These are phyloP conservation scores for Vespertilio murinus DNA, from an alignment of 2,797 vertebrate genomes.

Conservation along the genomic window DNA sequence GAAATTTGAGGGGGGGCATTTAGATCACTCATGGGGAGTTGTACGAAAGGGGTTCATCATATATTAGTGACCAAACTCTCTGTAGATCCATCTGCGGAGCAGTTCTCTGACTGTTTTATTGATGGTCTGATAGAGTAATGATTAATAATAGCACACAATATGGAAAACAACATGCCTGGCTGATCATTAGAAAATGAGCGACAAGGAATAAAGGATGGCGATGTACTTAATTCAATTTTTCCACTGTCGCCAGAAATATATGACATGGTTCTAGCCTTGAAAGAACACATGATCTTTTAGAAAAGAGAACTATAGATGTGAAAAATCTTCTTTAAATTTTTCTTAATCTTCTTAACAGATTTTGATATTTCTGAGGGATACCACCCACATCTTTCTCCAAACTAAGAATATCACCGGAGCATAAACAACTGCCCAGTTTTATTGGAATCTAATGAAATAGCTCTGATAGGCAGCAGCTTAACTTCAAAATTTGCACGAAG, in stretches of 20 bases:
- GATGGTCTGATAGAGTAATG: slow-evolving; percentile 43
- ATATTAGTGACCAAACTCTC: slow-evolving; percentile 24
- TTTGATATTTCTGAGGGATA: neutral
- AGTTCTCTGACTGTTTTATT: slow-evolving; percentile 46
- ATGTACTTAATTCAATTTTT: slow-evolving; percentile 22
- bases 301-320: slow-evolving; percentile 20
- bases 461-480: neutral
- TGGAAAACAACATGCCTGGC: slow-evolving; percentile 52
- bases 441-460: neutral
- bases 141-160: slow-evolving; percentile 58
- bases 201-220: slow-evolving; percentile 47
- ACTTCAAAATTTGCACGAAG: neutral
- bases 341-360: slow-evolving; percentile 22
- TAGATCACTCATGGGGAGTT: neutral
- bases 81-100: neutral
- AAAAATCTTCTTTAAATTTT: neutral
- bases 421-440: neutral
- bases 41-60: neutral
- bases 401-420: neutral
- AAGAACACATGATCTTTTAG: neutral
- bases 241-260: slow-evolving; percentile 16
- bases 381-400: neutral
- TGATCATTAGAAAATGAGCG: slow-evolving; percentile 57
- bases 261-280: neutral
- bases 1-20: neutral